phyloP scores from a whole-genome alignment of 1,140 invertebrate genomes.

The Lasioglossum albipes region DNA sequence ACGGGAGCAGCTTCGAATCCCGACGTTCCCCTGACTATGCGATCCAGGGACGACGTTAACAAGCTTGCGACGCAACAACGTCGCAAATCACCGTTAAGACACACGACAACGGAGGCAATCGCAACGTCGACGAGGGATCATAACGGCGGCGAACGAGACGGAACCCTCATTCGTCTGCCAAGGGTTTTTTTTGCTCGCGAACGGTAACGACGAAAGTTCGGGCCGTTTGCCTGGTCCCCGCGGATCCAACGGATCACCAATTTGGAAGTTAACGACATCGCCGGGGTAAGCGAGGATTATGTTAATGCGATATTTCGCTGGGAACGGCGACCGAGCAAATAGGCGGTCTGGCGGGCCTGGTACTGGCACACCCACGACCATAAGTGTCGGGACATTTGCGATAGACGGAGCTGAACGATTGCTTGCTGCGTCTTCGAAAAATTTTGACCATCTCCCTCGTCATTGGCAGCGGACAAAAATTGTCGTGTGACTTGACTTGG shows the following conservation, averaged over 20 bases:
- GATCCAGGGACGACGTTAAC: not conserved
- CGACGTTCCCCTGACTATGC: not conserved
- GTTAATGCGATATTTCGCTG: constrained; percentile 56
- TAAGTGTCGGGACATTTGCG: too few relatives aligned
- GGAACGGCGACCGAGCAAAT: constrained; percentile 17
- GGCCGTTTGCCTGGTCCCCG: not conserved
- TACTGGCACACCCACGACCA: too few relatives aligned
- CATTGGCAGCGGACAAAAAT: too few relatives aligned
- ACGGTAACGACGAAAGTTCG: constrained; percentile 37
- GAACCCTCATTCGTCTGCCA: not conserved
- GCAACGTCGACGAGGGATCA: not conserved
- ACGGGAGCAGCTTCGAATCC: not conserved
- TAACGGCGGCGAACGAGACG: not conserved
- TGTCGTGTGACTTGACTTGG: too few relatives aligned
- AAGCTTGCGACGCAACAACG: not conserved
- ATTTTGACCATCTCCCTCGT: too few relatives aligned
- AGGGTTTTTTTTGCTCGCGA: not conserved
- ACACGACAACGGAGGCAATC: not conserved
- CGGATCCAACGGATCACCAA: constrained; percentile 45
- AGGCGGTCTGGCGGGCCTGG: constrained; percentile 3
- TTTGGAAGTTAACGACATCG: constrained; percentile 54
- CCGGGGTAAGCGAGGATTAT: constrained; percentile 54
- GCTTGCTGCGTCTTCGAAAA: too few relatives aligned
- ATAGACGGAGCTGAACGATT: too few relatives aligned
- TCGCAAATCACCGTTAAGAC: not conserved